These are phyloP conservation scores for Archilochus colubris DNA, from an alignment of 2,113 vertebrate species.

Conservation along the genomic window DNA sequence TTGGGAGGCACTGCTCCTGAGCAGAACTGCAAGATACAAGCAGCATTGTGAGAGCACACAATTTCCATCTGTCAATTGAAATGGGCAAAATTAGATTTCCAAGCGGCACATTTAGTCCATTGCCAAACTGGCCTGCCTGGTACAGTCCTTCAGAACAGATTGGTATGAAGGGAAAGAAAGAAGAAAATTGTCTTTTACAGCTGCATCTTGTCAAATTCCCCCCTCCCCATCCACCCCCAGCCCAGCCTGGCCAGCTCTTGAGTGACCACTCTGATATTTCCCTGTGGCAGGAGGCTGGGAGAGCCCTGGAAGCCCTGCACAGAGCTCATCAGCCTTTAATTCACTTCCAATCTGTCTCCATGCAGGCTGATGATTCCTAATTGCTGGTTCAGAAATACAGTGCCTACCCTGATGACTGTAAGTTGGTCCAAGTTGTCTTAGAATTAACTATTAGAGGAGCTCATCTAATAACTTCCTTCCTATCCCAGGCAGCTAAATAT, in stretches of 20 bases:
- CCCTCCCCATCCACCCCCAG: background rate
- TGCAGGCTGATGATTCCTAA: background rate
- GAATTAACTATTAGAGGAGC: background rate
- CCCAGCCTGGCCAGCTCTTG: background rate
- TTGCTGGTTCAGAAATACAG: background rate
- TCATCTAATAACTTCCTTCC: background rate
- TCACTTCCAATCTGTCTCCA: background rate
- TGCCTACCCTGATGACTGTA: background rate
- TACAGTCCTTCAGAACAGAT: background rate
- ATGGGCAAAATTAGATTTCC: constrained; percentile 17
- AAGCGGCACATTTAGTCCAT: background rate
- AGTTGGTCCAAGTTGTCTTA: background rate
- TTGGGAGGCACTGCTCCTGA: background rate
- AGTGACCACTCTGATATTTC: background rate
- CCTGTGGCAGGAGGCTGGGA: background rate
- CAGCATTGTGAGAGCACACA: constrained; percentile 1
- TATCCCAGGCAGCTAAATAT: background rate
- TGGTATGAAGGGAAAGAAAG: constrained; percentile 2
- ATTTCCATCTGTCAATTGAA: constrained; percentile 58
- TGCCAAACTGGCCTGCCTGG: constrained; percentile 32
- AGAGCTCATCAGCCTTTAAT: background rate
- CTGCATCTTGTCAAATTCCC: constrained; percentile 35
- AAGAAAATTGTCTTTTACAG: constrained; percentile 47
- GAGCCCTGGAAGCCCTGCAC: background rate
- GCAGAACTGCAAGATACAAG: background rate